phyloP scores from a whole-genome alignment of 2,797 vertebrate species.

The Australoheros facetus region DNA sequence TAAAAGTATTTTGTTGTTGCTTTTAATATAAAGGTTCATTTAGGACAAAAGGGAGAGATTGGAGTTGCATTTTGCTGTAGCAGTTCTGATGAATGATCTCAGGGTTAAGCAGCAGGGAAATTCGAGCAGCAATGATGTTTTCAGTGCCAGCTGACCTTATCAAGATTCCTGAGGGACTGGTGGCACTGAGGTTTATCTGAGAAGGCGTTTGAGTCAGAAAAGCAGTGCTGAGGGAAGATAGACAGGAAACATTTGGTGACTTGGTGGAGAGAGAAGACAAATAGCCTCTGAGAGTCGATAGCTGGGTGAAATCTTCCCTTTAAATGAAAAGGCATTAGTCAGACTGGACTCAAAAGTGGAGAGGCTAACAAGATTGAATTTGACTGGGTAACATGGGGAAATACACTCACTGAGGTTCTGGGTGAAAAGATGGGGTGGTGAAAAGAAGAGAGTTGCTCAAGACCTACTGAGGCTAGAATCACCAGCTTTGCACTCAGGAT shows the following conservation, averaged over 20 bases:
- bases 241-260: not conserved
- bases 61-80: not conserved
- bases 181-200: conserved; percentile 29
- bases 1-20: no score
- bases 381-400: conserved; percentile 31
- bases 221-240: conserved; percentile 20
- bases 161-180: conserved; percentile 24
- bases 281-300: conserved; percentile 33
- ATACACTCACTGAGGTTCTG: conserved; percentile 21
- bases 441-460: conserved; percentile 6
- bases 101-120: not conserved
- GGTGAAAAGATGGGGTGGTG: not conserved
- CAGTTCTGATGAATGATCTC: conserved; percentile 12
- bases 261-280: not conserved
- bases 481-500: conserved; percentile 19
- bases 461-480: not conserved
- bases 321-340: conserved; percentile 61
- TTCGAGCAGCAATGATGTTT: conserved; percentile 13
- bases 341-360: conserved; percentile 33
- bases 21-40: not conserved
- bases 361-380: conserved; percentile 54
- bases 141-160: conserved; percentile 47
- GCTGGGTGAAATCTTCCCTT: conserved; percentile 50
- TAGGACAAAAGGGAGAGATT: not conserved
- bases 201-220: conserved; percentile 39